phyloP scores from a whole-genome alignment of 2,888 invertebrate species.

The Tachina grossa region DNA sequence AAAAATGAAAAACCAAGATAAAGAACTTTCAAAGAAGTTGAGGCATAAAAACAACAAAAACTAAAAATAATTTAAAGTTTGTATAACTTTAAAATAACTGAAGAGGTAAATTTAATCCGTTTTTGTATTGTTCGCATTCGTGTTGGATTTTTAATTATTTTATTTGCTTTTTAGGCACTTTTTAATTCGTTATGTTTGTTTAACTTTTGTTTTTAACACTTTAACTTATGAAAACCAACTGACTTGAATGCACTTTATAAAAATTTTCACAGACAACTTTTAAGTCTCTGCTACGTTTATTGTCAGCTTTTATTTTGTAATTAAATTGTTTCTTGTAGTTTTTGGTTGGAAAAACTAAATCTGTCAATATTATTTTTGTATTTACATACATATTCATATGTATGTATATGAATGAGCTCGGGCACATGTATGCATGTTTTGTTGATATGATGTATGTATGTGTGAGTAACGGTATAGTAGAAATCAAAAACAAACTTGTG shows the following conservation, averaged over 20 bases:
- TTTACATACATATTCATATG: not conserved
- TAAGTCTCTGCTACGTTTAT: constrained; percentile 38
- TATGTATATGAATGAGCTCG: too few species aligned
- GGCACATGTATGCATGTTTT: not conserved
- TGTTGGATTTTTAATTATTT: constrained; percentile 15
- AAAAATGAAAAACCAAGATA: not conserved
- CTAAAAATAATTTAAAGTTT: not conserved
- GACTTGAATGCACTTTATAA: constrained; percentile 56
- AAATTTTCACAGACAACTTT: constrained; percentile 48
- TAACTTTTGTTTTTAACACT: constrained; percentile 61
- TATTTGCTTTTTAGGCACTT: constrained; percentile 1
- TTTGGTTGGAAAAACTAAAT: constrained; percentile 48
- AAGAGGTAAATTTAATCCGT: not conserved
- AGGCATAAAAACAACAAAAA: not conserved
- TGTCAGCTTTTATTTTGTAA: constrained; percentile 30
- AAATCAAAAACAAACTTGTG: constrained; percentile 39
- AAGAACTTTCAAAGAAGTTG: constrained; percentile 2
- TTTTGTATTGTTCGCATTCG: constrained; percentile 23
- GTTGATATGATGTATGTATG: not conserved
- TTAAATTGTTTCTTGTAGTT: constrained; percentile 29
- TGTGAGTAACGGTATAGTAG: not conserved
- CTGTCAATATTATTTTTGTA: constrained; percentile 63
- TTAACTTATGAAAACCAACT: constrained; percentile 68
- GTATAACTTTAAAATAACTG: not conserved
- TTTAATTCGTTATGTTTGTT: constrained; percentile 21